A percentile compares a stretch with the other conserved stretches of the same genome.
Evolutionary conservation across 2,888 invertebrate genomes (phyloP).

Genomic region (Drosophila histrio): DNA sequence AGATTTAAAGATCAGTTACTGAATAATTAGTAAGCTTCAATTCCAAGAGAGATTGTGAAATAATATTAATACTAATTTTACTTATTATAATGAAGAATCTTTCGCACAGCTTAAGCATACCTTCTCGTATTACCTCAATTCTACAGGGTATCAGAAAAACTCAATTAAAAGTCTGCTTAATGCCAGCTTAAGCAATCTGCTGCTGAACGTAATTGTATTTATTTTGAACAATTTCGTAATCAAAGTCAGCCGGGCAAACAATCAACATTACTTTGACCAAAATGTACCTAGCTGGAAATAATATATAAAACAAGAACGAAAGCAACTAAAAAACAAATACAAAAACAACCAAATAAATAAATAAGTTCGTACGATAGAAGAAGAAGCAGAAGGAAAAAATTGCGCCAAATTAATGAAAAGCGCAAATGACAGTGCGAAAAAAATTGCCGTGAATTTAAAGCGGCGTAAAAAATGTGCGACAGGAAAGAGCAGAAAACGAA

Average conservation of each 20-base stretch:
- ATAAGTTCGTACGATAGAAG: constrained; percentile 65
- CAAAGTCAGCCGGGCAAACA: constrained; percentile 75
- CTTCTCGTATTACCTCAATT: neutral
- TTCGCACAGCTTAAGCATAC: neutral
- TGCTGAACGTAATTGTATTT: constrained; percentile 69
- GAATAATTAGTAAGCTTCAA: too few species aligned
- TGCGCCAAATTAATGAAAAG: constrained; percentile 67
- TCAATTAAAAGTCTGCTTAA: constrained; percentile 70
- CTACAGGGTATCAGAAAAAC: constrained; percentile 48
- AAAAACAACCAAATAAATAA: constrained; percentile 49
- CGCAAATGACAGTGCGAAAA: constrained; percentile 69
- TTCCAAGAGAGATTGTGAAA: neutral
- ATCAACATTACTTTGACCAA: constrained; percentile 75
- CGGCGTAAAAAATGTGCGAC: constrained; percentile 58
- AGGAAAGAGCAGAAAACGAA: constrained; percentile 39
- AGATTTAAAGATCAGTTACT: too few species aligned
- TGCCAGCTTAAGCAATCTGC: constrained; percentile 35
- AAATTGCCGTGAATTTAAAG: constrained; percentile 55
- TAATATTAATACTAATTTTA: neutral
- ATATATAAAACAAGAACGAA: constrained; percentile 37
- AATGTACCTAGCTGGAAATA: constrained; percentile 65
- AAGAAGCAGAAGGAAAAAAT: constrained; percentile 48
- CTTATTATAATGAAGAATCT: too few species aligned
- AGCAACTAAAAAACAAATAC: constrained; percentile 12
- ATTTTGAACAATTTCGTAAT: constrained; percentile 79